A percentile compares a stretch with the other conserved stretches of the same genome.
These are phyloP conservation scores for Alsophila aescularia DNA, from an alignment of 2,888 invertebrate genomes.

Conservation along the genomic window DNA sequence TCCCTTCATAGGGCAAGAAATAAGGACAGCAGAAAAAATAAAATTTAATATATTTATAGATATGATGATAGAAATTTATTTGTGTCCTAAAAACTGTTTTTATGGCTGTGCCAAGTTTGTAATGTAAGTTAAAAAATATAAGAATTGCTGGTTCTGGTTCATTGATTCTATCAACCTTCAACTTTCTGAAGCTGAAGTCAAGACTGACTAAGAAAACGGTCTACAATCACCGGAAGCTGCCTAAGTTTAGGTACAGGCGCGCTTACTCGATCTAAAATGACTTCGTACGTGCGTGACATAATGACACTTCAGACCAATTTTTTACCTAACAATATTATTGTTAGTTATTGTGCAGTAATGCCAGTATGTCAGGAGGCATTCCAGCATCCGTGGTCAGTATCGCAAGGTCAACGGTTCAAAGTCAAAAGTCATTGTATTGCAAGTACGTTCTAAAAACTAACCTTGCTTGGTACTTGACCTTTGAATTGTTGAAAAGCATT, in stretches of 20 bases:
- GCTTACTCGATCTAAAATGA: slow-evolving; percentile 19
- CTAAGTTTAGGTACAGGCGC: neutral
- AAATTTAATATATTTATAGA: too few species aligned
- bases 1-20: slow-evolving; percentile 36
- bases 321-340: slow-evolving; percentile 13
- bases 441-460: slow-evolving; percentile 26
- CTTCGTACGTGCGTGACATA: slow-evolving; percentile 21
- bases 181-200: neutral
- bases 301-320: slow-evolving; percentile 1
- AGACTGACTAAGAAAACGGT: slow-evolving; percentile 8
- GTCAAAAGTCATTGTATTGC: slow-evolving; percentile 30
- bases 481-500: slow-evolving; percentile 10
- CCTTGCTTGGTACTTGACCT: slow-evolving; percentile 24
- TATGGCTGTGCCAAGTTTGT: too few species aligned
- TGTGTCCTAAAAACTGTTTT: too few species aligned
- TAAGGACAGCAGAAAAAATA: too few species aligned
- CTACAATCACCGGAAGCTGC: slow-evolving; percentile 11
- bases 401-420: slow-evolving; percentile 24
- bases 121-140: too few species aligned
- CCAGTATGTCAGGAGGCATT: slow-evolving; percentile 24
- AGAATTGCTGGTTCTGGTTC: too few species aligned
- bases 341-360: slow-evolving; percentile 21
- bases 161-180: neutral
- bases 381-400: slow-evolving; percentile 38
- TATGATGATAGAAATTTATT: too few species aligned